Evolutionary conservation across 2,113 vertebrate genomes (phyloP).

Genomic region (Onychostoma macrolepis): DNA sequence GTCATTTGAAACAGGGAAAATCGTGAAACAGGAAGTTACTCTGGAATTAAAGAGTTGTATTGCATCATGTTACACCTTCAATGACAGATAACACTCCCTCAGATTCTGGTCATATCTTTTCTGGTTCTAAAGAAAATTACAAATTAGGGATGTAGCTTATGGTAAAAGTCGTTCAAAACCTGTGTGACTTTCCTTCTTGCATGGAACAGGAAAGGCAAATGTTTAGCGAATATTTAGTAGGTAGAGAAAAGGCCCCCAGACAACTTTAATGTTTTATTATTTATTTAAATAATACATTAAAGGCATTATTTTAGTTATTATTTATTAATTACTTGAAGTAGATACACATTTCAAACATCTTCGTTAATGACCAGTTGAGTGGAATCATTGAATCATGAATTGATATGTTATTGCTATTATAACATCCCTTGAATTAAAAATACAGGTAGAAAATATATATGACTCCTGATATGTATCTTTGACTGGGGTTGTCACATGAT

Average conservation of each 20-base stretch:
- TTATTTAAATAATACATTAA: too few relatives aligned
- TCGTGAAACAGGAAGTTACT: neutral
- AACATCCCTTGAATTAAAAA: neutral
- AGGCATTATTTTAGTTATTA: neutral
- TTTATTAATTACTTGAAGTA: neutral
- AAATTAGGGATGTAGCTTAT: conserved; percentile 14
- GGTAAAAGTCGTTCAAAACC: conserved; percentile 8
- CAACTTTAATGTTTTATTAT: neutral
- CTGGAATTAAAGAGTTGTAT: neutral
- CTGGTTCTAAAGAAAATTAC: conserved; percentile 22
- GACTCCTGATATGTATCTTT: neutral
- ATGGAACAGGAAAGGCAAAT: neutral
- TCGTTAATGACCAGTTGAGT: too few relatives aligned
- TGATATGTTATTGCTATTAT: neutral
- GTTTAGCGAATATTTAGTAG: neutral
- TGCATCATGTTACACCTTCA: conserved; percentile 49
- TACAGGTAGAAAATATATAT: neutral
- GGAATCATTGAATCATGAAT: neutral
- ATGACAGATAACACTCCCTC: conserved; percentile 27
- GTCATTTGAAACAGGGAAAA: neutral
- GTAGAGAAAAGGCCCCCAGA: neutral
- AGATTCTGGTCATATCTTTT: conserved; percentile 38
- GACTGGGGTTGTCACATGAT: neutral
- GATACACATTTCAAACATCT: neutral
- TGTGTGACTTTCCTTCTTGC: neutral